Conservation (phyloP, 2,797 vertebrate species). For the Paguma larvata region DNA sequence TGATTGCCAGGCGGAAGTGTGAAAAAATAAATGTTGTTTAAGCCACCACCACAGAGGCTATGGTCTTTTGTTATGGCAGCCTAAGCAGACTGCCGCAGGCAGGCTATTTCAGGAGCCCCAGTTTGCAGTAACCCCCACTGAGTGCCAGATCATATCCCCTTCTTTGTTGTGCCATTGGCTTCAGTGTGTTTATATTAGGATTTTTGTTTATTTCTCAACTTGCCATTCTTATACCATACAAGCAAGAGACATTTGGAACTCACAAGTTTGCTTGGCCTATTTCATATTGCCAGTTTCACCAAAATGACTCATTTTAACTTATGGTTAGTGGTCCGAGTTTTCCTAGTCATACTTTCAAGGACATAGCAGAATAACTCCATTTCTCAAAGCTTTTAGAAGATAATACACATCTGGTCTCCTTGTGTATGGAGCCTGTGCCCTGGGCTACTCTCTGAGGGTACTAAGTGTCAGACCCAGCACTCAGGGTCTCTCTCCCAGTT, state of each 20-base stretch:
- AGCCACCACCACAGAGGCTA: background rate
- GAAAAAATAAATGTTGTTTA: background rate
- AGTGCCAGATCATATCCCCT: background rate
- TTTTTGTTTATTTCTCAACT: background rate
- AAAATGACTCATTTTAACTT: background rate
- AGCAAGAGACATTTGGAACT: background rate
- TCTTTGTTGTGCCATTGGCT: background rate
- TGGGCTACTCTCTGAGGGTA: no score
- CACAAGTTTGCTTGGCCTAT: background rate
- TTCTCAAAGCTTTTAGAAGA: background rate
- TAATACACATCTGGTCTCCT: background rate
- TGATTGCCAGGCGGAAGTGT: background rate
- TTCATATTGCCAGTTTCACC: background rate
- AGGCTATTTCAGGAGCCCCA: background rate
- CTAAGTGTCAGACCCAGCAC: background rate
- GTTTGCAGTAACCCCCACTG: background rate
- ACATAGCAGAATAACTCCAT: background rate
- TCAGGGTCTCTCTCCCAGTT: background rate
- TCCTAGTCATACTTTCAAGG: background rate
- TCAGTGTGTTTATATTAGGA: background rate
- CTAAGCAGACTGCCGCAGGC: accelerated
- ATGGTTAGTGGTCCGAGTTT: background rate
- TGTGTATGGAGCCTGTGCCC: background rate
- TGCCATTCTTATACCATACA: background rate
- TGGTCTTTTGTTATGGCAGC: background rate